Conservation (phyloP, 1,140 invertebrate species). For the Zaprionus capensis region DNA sequence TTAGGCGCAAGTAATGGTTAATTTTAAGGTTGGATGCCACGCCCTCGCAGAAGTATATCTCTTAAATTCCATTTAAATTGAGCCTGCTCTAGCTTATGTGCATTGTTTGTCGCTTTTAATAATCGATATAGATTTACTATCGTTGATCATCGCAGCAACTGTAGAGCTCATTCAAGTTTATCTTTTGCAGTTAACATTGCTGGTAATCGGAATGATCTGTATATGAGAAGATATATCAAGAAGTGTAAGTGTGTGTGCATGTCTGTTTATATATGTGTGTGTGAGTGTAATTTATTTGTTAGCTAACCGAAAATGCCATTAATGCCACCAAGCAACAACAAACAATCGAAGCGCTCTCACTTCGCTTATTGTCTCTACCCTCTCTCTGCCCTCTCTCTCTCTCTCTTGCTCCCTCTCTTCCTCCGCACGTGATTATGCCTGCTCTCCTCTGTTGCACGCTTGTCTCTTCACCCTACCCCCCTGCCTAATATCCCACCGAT, state of each 20-base stretch:
- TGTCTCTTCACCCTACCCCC: neutral
- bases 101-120: neutral
- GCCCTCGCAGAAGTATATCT: neutral
- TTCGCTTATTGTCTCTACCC: neutral
- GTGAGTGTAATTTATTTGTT: conserved; percentile 34
- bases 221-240: neutral
- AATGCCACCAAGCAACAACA: conserved; percentile 12
- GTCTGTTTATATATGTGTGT: neutral
- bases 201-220: neutral
- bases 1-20: neutral
- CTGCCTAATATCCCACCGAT: neutral
- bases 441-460: neutral
- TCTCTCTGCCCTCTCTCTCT: neutral
- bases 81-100: too few species aligned
- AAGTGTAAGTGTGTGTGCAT: neutral
- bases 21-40: neutral
- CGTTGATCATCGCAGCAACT: neutral
- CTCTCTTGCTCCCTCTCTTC: neutral
- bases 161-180: neutral
- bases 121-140: neutral
- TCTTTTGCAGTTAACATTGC: neutral
- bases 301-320: conserved; percentile 22
- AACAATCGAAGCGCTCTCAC: conserved; percentile 15
- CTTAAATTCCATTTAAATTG: neutral
- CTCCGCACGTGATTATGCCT: conserved; percentile 22